Evolutionary conservation across 2,113 vertebrate genomes (phyloP).

Genomic region (Saguinus midas): DNA sequence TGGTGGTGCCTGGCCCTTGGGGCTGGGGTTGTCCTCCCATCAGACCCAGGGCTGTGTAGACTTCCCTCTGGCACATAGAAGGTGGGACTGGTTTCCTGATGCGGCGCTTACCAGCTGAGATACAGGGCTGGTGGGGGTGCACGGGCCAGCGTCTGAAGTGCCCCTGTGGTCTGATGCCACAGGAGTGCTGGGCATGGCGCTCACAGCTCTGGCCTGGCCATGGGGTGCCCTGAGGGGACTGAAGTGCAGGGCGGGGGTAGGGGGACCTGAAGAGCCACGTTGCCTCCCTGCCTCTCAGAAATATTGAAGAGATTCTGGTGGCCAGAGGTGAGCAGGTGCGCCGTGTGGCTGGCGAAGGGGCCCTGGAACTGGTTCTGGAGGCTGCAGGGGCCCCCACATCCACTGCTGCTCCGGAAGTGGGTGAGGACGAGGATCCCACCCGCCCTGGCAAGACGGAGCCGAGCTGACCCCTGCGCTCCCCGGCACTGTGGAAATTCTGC

Average conservation of each 20-base stretch:
- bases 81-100: not conserved
- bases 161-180: not conserved
- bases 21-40: not conserved
- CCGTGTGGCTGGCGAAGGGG: constrained; percentile 83
- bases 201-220: not conserved
- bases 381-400: rapidly evolving
- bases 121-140: not conserved
- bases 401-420: not conserved
- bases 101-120: not conserved
- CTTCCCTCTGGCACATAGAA: rapidly evolving
- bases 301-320: constrained; percentile 97
- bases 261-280: rapidly evolving
- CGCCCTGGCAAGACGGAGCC: constrained; percentile 20
- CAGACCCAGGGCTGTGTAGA: not conserved
- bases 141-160: not conserved
- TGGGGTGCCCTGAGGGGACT: not conserved
- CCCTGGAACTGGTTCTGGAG: constrained; percentile 87
- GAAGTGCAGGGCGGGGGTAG: rapidly evolving
- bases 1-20: not conserved
- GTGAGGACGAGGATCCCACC: rapidly evolving
- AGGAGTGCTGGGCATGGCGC: not conserved
- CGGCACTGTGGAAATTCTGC: rapidly evolving
- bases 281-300: constrained; percentile 81
- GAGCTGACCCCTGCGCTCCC: not conserved
- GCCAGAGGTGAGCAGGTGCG: constrained; percentile 92